Evolutionary conservation across 2,113 vertebrate species (phyloP).

Genomic region (Nansenia antarctica): DNA sequence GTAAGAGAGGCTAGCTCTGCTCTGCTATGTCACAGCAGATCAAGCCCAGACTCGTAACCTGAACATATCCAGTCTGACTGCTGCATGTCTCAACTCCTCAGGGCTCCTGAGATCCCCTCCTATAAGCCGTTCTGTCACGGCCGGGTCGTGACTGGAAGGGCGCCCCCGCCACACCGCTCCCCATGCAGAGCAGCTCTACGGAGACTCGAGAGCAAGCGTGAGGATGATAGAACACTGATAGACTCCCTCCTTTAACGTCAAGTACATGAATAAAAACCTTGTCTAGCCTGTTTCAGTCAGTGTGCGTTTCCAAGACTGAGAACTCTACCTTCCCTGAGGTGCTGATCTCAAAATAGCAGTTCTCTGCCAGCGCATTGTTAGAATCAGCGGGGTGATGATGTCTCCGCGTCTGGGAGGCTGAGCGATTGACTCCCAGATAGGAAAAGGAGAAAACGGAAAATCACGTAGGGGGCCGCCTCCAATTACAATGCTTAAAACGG

Average conservation of each 20-base stretch:
- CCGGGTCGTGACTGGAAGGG: slow-evolving; percentile 37
- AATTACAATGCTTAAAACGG: slow-evolving; percentile 29
- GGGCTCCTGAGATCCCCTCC: slow-evolving; percentile 23
- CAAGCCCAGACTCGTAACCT: slow-evolving; percentile 29
- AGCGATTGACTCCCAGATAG: slow-evolving; percentile 24
- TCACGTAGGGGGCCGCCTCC: slow-evolving; percentile 28
- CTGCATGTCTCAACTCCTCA: slow-evolving; percentile 35
- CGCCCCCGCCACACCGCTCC: slow-evolving; percentile 17
- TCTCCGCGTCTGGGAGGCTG: slow-evolving; percentile 9
- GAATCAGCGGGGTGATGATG: slow-evolving; percentile 11
- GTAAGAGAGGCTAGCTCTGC: slow-evolving; percentile 18
- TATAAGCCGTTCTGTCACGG: slow-evolving; percentile 44
- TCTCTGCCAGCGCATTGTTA: slow-evolving; percentile 8
- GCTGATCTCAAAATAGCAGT: background rate
- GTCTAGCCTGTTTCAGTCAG: too few species aligned
- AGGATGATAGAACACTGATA: too few species aligned
- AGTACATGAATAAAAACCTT: too few species aligned
- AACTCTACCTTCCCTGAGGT: background rate
- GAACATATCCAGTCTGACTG: slow-evolving; percentile 38
- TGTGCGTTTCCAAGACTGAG: background rate
- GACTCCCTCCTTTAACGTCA: background rate
- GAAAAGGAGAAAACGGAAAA: background rate
- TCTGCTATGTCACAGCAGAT: slow-evolving; percentile 40
- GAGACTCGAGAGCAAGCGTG: slow-evolving; percentile 31
- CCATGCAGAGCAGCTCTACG: slow-evolving; percentile 38